Evolutionary conservation across 2,797 vertebrate genomes (phyloP).

Genomic region (Falco columbarius): DNA sequence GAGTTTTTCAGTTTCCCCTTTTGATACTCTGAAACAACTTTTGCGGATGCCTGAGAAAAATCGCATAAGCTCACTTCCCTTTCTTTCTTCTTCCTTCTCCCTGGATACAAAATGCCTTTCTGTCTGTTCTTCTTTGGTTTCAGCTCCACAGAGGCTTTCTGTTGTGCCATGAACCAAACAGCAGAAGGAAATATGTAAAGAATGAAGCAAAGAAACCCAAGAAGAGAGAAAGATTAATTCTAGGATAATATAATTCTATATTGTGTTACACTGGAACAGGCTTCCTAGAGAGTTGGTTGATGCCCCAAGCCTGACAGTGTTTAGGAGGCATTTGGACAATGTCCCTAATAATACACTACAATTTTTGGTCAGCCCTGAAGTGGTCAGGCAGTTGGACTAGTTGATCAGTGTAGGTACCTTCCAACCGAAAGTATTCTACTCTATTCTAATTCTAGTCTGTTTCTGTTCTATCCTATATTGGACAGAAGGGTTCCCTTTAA

Average conservation of each 20-base stretch:
- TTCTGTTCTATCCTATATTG: neutral
- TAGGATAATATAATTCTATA: neutral
- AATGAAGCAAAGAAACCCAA: neutral
- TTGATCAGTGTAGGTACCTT: neutral
- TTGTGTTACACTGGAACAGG: neutral
- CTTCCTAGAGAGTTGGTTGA: neutral
- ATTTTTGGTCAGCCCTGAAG: neutral
- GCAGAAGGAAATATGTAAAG: constrained; percentile 1
- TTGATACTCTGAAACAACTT: neutral
- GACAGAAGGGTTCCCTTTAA: neutral
- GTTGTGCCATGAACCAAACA: constrained; percentile 7
- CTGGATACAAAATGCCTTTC: constrained; percentile 17
- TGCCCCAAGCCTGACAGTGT: neutral
- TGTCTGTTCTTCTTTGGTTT: constrained; percentile 4
- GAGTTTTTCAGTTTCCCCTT: neutral
- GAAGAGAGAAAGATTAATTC: neutral
- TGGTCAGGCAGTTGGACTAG: neutral
- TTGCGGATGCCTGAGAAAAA: neutral
- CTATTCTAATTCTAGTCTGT: neutral
- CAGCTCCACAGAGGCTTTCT: neutral
- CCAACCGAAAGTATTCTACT: neutral
- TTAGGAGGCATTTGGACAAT: neutral
- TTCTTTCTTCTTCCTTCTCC: constrained; percentile 14
- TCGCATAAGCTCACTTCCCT: neutral
- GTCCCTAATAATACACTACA: neutral